Base-by-base conservation (phyloP, 2,888 invertebrate genomes). In the Drosophila mayaguana region DNA sequence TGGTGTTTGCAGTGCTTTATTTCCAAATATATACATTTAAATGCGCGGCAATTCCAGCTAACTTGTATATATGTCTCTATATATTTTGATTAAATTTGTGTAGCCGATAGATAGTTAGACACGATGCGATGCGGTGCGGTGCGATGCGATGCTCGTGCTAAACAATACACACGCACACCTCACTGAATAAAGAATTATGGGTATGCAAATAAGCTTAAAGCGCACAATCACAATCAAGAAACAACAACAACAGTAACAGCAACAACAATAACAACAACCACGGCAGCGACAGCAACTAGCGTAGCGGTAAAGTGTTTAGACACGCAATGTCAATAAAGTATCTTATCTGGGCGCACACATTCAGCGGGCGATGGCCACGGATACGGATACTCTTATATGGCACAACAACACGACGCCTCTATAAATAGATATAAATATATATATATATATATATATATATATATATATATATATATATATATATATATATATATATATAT, bases 311-410 rank as follows among this genome's bases (percentile, higher is more conserved):
- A 89, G 88, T 87, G 89, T 89, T 87, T 83, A 89, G 89, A 88
- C 87, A 87, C 87, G 87, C 87, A 87, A 87, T 85, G 88, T 88
- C 87, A 87, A 87, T 87, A 87, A 88, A 88, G 89, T 89, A 83
- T 89, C 87, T 87, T 89, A 87, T 87, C 87, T 89, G 66, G 55
- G 51, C 61, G 63, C 65, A 75, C 63, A 80, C 68, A 75, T 72
- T 68, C 63, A 51, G 74, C 71, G 78, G 81, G 68, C 81, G 84
- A 83, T 83, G 83, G 83, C 69, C 69, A 71, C 84, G 87, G 77
- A 87, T 84, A 70, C 81, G 78, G 78, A 70, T 75, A 67, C 67
- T 68, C 72, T 53, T 79, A 77, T 83, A 77, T 71, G 81, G 76
- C 78, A 70, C 56, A 64, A 69, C 70, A 80, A 64, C 70, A 66